Conservation (phyloP, 2,113 vertebrate species). For the Chloroceryle aenea region DNA sequence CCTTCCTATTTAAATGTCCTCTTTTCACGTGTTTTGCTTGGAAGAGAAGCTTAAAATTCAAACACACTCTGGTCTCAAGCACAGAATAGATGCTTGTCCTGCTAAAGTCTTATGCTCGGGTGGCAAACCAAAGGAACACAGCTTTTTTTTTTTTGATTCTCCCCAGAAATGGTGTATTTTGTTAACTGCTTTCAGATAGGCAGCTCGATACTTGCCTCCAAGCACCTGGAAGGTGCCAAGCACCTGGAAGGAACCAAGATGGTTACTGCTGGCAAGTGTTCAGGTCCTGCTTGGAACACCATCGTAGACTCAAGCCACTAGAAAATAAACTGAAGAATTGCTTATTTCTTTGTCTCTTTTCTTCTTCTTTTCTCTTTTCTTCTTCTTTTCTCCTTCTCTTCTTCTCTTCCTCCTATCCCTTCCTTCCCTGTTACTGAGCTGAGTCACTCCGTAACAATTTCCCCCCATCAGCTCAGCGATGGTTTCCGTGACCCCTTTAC, state of each 20-base stretch:
- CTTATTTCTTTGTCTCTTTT: no score
- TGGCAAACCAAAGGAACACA: background rate
- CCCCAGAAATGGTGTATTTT: background rate
- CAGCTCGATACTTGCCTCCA: background rate
- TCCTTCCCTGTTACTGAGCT: background rate
- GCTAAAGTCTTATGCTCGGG: background rate
- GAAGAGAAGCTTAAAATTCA: constrained; percentile 33
- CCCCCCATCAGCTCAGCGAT: background rate
- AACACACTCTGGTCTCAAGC: constrained; percentile 36
- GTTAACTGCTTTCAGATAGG: background rate
- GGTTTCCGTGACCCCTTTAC: background rate
- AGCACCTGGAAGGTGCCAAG: background rate
- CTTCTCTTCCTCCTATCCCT: background rate
- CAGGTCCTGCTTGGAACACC: background rate
- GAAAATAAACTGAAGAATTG: background rate
- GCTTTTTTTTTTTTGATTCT: rapidly evolving
- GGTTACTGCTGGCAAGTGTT: background rate
- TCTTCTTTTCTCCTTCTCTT: no score
- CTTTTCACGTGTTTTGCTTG: constrained; percentile 56
- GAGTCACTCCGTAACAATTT: background rate
- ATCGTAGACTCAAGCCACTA: rapidly evolving
- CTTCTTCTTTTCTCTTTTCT: no score
- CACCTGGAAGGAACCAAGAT: background rate
- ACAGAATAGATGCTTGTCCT: background rate
- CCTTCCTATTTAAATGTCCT: constrained; percentile 59